Evolutionary conservation across 2,797 vertebrate genomes (phyloP).

Genomic region (Vireo griseus): DNA sequence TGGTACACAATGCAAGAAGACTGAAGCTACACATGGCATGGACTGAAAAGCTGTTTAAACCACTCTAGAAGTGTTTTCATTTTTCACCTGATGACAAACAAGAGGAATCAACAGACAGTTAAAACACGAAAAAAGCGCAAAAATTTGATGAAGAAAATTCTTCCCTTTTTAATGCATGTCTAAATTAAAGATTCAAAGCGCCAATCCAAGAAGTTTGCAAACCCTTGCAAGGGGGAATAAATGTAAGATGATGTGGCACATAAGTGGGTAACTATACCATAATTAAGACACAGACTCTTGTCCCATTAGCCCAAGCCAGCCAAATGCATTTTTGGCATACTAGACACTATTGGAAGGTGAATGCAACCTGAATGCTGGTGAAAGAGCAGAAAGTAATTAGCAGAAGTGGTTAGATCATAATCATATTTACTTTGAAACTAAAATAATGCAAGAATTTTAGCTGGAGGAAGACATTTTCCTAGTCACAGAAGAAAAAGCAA

Average conservation of each 20-base stretch:
- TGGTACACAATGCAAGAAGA: neutral
- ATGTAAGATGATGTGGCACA: neutral
- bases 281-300: neutral
- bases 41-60: neutral
- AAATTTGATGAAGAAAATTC: neutral
- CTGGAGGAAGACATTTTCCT: neutral
- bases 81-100: neutral
- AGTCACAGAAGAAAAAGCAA: slow-evolving; percentile 5
- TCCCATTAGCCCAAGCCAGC: neutral
- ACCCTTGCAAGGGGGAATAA: neutral
- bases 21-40: fast-evolving
- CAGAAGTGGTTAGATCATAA: neutral
- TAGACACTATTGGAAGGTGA: neutral
- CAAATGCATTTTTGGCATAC: neutral
- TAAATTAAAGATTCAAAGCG: neutral
- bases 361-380: neutral
- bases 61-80: neutral
- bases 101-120: neutral
- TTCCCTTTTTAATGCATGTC: neutral
- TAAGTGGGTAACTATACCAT: neutral
- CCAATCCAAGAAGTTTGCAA: neutral
- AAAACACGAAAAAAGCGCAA: neutral
- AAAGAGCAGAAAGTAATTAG: slow-evolving; percentile 20
- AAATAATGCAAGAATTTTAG: slow-evolving; percentile 7
- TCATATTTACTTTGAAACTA: slow-evolving; percentile 16